Conservation (phyloP, 2,797 vertebrate genomes). For the Pangasius sanitwongsei region DNA sequence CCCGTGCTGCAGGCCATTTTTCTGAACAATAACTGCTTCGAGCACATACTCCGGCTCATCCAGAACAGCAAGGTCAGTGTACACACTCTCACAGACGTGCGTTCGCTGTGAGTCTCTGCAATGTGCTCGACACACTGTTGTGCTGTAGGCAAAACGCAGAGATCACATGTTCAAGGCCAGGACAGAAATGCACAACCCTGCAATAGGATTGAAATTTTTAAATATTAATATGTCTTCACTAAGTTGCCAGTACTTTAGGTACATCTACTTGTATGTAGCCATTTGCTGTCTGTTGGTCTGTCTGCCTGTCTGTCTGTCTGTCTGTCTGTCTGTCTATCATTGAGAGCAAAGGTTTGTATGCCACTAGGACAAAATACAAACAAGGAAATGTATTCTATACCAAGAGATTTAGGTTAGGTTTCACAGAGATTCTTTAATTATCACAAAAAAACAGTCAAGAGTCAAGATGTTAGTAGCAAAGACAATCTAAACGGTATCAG, state of each 20-base stretch:
- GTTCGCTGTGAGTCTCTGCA: background rate
- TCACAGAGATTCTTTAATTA: background rate
- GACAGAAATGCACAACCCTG: background rate
- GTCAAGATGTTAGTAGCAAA: background rate
- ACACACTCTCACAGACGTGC: background rate
- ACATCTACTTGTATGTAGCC: background rate
- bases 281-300: background rate
- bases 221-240: background rate
- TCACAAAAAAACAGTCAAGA: background rate
- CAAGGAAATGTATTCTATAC: background rate
- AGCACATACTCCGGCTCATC: slow-evolving; percentile 94
- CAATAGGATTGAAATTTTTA: background rate
- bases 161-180: background rate
- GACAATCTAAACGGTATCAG: background rate
- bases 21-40: slow-evolving; percentile 98
- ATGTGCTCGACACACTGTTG: background rate
- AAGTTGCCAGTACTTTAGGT: background rate
- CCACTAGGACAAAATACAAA: background rate
- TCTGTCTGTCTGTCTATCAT: background rate
- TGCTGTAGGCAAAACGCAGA: background rate
- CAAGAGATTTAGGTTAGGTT: background rate
- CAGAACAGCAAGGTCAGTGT: slow-evolving; percentile 95
- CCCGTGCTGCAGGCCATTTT: slow-evolving; percentile 92
- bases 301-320: background rate
- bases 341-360: background rate